Conservation (phyloP, 2,888 invertebrate genomes). For the Notodonta ziczac region DNA sequence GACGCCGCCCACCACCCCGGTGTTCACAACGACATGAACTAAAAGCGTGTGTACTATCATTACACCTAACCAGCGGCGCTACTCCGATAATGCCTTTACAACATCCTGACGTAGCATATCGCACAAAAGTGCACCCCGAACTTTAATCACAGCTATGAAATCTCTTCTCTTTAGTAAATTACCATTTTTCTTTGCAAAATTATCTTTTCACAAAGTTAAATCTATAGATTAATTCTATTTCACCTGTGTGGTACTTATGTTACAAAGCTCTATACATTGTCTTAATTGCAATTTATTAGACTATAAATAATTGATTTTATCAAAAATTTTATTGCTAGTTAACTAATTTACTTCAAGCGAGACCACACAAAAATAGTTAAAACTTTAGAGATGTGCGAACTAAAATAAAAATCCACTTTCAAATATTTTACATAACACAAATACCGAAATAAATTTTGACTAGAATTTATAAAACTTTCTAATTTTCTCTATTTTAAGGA, state of each 20-base stretch:
- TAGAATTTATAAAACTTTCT: slow-evolving; percentile 66
- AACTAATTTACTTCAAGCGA: slow-evolving; percentile 63
- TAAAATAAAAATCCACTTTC: slow-evolving; percentile 54
- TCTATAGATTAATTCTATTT: slow-evolving; percentile 73
- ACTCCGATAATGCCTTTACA: slow-evolving; percentile 41
- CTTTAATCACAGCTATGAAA: slow-evolving; percentile 82
- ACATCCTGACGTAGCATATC: slow-evolving; percentile 56
- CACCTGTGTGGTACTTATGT: slow-evolving; percentile 81
- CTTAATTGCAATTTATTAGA: slow-evolving; percentile 79
- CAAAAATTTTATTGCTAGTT: slow-evolving; percentile 78
- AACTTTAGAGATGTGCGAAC: slow-evolving; percentile 55
- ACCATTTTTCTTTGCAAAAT: slow-evolving; percentile 56
- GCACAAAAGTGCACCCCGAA: slow-evolving; percentile 78
- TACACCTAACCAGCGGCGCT: slow-evolving; percentile 46
- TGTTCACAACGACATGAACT: slow-evolving; percentile 25
- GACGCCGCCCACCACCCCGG: slow-evolving; percentile 17
- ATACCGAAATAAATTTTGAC: slow-evolving; percentile 77
- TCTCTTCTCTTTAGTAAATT: slow-evolving; percentile 76
- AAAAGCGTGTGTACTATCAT: slow-evolving; percentile 53
- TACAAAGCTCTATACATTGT: slow-evolving; percentile 84
- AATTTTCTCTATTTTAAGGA: slow-evolving; percentile 65
- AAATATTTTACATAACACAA: slow-evolving; percentile 50
- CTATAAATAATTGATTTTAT: slow-evolving; percentile 84
- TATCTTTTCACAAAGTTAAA: slow-evolving; percentile 62
- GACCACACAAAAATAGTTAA: slow-evolving; percentile 65